Base-by-base conservation (phyloP, 2,113 vertebrate genomes). In the Datnioides undecimradiatus region DNA sequence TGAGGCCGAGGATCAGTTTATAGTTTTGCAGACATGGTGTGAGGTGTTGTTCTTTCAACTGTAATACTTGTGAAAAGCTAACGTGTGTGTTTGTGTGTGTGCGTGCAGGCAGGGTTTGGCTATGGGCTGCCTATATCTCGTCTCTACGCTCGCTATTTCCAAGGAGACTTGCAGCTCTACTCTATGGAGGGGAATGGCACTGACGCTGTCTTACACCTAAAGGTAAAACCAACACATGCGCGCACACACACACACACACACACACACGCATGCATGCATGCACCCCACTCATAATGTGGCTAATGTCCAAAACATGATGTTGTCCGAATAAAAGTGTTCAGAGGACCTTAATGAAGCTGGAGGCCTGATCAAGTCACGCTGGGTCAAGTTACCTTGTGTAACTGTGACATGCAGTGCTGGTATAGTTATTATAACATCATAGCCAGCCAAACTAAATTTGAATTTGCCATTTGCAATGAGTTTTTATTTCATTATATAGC, bases 61-160 rank as follows among this genome's bases (percentile, higher is more conserved):
- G n/a, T 27, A n/a, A 48, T 52, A 43, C 13, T 45, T n/a, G 17
- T 64, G n/a, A 54, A 63, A 40, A 34, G 11, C 31, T 74, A 63
- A 76, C 23, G 11, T 73, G 52, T 75, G 10, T 81, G 46, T 73
- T 17, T 29, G 16, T 79, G 9, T 75, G 51, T 76, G 17, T 81
- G 21, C 34, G 34, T 48, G 19, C 68, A 97, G 97, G 96, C 96
- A 3, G 96, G 96, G 2, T 97, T 96, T 12, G 97, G 97, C 59
- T 96, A 97, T 0, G 97, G 96, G 4, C 91, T 97, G 64, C 97
- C 96, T 83, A 97, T 97, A 80, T 96, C 97, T 64, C 96, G 97
- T 25, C 96, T 97, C 82, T 97, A 97, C 0, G 95, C 96, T 71
- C 96, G 96, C 88, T 97, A 97, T 87, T 97, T 97, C 93, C 97